Base-by-base conservation (phyloP, 2,888 invertebrate species). In the Automeris io region DNA sequence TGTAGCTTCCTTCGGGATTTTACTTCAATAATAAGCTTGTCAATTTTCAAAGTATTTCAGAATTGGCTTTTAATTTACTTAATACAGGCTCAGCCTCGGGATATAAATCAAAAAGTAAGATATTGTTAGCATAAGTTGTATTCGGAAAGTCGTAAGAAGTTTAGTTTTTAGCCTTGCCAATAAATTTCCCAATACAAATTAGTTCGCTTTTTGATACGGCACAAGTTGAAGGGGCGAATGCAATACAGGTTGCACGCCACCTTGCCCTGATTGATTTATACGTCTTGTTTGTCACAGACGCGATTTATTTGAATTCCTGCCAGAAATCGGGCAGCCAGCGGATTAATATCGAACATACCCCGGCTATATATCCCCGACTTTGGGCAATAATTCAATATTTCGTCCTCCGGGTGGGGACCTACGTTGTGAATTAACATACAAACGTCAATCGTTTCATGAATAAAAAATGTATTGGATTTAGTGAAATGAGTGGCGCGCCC, bases 271-370 rank as follows among this genome's bases (percentile, higher is more conserved):
- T 87, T 87, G 87, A 87, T 87, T 87, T 87, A 87, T 87, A 73
- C 76, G 72, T 86, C 82, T 87, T 87, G 87, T 87, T 87, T 87
- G 87, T 87, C 87, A 83, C 82, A 62, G 70, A 69, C 57, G 66
- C 69, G 83, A 87, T 87, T 87, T 87, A 87, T 87, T 87, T 86
- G 87, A 87, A 86, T 85, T 85, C 80, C 82, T 79, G 80, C 81
- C 85, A 83, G 81, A 66, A 51, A 61, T 60, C 70, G 70, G 72
- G 75, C 65, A 73, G 79, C 76, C 79, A 71, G 71, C 71, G 87
- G 87, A 85, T 86, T 86, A 87, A 86, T 87, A 86, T 85, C 73
- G 76, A 66, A 59, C 75, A 75, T 77, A 72, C 75, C 81, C 77
- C 70, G 68, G 60, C 70, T 69, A 73, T 75, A 83, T 82, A 80